phyloP scores from a whole-genome alignment of 2,113 vertebrate species.

The Edolisoma coerulescens region DNA sequence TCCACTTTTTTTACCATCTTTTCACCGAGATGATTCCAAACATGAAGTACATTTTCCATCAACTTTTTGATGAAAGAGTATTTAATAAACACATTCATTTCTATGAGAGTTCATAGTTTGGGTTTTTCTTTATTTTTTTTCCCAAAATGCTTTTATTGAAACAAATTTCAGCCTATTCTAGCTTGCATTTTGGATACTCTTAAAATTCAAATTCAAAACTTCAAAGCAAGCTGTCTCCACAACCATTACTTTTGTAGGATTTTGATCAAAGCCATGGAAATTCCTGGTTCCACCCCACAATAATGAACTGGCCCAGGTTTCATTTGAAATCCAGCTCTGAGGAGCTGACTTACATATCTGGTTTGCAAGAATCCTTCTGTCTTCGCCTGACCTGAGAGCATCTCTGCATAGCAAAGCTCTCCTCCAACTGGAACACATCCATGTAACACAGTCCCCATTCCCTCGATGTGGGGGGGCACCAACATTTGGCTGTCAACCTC shows the following conservation, averaged over 20 bases:
- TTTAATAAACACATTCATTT: neutral
- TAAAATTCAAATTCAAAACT: neutral
- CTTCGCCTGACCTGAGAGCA: neutral
- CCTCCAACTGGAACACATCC: neutral
- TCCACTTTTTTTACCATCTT: neutral
- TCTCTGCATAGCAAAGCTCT: neutral
- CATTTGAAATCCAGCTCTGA: conserved; percentile 23
- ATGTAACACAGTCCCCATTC: neutral
- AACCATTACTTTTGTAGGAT: conserved; percentile 4
- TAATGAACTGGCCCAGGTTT: neutral
- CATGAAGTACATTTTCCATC: neutral
- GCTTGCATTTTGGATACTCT: neutral
- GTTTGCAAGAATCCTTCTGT: conserved; percentile 12
- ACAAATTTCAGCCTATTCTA: conserved; percentile 1
- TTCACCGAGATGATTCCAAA: neutral
- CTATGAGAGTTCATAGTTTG: neutral
- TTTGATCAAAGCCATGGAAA: conserved; percentile 64
- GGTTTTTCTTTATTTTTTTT: neutral
- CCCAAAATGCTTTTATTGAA: neutral
- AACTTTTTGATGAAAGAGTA: neutral
- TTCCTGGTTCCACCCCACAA: conserved; percentile 41
- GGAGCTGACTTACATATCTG: conserved; percentile 35
- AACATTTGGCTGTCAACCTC: neutral
- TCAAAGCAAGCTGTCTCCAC: conserved; percentile 25
- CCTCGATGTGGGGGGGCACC: neutral